These are phyloP conservation scores for Eupithecia centaureata DNA, from an alignment of 2,888 invertebrate genomes.

Conservation along the genomic window DNA sequence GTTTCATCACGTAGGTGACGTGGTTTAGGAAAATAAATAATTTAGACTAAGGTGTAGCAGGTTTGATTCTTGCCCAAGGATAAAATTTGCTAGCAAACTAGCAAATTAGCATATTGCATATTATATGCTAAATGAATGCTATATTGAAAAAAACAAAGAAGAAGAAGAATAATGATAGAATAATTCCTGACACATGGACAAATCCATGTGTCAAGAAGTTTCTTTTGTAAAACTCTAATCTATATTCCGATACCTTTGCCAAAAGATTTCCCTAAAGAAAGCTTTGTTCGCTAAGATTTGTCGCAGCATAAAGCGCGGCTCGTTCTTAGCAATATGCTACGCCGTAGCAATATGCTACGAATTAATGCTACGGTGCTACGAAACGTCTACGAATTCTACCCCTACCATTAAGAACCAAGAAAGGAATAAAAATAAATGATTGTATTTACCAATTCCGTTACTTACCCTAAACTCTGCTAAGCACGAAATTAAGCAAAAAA, in stretches of 20 bases:
- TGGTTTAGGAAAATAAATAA: background rate
- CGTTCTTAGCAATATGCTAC: slow-evolving; percentile 10
- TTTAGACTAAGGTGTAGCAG: background rate
- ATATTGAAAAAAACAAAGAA: too few relatives aligned
- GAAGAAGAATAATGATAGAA: too few relatives aligned
- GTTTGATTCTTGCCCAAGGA: background rate
- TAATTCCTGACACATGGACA: too few relatives aligned
- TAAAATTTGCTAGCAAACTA: too few relatives aligned
- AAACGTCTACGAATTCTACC: background rate
- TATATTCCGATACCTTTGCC: background rate
- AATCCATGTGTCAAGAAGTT: too few relatives aligned
- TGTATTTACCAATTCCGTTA: too few relatives aligned
- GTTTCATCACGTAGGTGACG: background rate
- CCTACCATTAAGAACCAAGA: background rate
- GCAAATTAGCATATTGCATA: too few relatives aligned
- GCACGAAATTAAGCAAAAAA: too few relatives aligned
- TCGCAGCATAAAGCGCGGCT: background rate
- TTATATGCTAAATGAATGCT: too few relatives aligned
- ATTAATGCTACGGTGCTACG: slow-evolving; percentile 5
- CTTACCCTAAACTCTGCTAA: too few relatives aligned
- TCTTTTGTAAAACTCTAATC: background rate
- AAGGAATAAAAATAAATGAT: too few relatives aligned
- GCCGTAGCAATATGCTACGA: slow-evolving; percentile 13
- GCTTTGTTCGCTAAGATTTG: background rate
- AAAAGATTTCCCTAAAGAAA: background rate